phyloP scores from a whole-genome alignment of 2,797 vertebrate genomes.

The Eospalax fontanierii region DNA sequence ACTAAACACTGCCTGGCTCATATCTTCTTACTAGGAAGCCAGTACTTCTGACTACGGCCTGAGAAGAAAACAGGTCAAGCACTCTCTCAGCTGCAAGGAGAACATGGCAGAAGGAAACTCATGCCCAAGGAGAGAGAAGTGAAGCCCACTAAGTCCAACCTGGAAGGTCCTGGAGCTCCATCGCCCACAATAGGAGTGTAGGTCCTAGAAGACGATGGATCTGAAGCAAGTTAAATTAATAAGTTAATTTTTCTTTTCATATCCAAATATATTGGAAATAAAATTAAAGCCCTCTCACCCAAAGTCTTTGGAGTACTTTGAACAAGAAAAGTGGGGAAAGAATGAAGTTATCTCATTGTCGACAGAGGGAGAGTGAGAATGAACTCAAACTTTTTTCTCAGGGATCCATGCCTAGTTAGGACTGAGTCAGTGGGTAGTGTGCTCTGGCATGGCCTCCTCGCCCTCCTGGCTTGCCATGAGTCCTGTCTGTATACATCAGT shows the following conservation, averaged over 20 bases:
- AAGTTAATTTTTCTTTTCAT: background rate
- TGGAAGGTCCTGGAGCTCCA: background rate
- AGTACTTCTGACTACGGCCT: background rate
- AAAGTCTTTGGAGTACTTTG: background rate
- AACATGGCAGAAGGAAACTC: background rate
- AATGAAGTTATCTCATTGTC: background rate
- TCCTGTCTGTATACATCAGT: background rate
- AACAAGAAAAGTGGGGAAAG: background rate
- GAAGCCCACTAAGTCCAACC: background rate
- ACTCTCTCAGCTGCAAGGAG: background rate
- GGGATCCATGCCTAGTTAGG: background rate
- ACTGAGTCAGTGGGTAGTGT: background rate
- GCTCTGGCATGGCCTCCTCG: background rate
- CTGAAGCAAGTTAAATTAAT: background rate
- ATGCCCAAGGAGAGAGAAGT: background rate
- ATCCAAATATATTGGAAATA: background rate
- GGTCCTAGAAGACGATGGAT: background rate
- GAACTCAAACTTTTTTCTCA: background rate
- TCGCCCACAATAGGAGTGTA: background rate
- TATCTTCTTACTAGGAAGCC: background rate
- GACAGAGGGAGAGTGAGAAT: background rate
- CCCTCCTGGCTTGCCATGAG: background rate
- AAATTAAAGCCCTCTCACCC: background rate
- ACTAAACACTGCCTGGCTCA: background rate
- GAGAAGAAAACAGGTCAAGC: background rate